phyloP scores from a whole-genome alignment of 1,140 invertebrate species.

The Drosophila prosaltans region DNA sequence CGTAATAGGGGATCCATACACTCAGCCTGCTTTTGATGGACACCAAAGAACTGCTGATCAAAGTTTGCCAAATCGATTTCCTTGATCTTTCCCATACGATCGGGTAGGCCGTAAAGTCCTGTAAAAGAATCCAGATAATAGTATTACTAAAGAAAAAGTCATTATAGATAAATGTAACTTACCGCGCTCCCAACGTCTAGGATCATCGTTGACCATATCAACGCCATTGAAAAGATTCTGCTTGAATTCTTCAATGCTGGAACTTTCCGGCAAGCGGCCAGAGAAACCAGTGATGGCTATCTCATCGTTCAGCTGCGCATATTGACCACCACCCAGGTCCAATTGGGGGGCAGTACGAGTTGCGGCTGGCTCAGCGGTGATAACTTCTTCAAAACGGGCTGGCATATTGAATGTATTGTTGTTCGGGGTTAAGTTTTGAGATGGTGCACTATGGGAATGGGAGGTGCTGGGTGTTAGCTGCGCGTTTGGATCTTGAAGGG shows the following conservation, averaged over 20 bases:
- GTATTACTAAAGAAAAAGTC: background rate
- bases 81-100: constrained; percentile 94
- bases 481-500: constrained; percentile 50
- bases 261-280: constrained; percentile 94
- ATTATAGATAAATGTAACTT: constrained; percentile 10
- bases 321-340: constrained; percentile 74
- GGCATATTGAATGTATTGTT: constrained; percentile 68
- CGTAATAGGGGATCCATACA: constrained; percentile 98
- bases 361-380: constrained; percentile 64
- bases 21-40: constrained; percentile 96
- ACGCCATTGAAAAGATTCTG: constrained; percentile 92
- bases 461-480: constrained; percentile 75
- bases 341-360: constrained; percentile 70
- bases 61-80: constrained; percentile 94
- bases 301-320: constrained; percentile 85
- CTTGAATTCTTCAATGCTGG: constrained; percentile 94
- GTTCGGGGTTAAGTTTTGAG: constrained; percentile 24
- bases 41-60: constrained; percentile 96
- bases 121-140: background rate
- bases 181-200: constrained; percentile 90
- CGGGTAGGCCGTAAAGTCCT: constrained; percentile 91
- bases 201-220: constrained; percentile 95
- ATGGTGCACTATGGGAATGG: constrained; percentile 31
- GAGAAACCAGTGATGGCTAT: constrained; percentile 95
- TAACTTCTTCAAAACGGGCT: constrained; percentile 81